Conservation (phyloP, 2,113 vertebrate genomes). For the Cynocephalus volans region DNA sequence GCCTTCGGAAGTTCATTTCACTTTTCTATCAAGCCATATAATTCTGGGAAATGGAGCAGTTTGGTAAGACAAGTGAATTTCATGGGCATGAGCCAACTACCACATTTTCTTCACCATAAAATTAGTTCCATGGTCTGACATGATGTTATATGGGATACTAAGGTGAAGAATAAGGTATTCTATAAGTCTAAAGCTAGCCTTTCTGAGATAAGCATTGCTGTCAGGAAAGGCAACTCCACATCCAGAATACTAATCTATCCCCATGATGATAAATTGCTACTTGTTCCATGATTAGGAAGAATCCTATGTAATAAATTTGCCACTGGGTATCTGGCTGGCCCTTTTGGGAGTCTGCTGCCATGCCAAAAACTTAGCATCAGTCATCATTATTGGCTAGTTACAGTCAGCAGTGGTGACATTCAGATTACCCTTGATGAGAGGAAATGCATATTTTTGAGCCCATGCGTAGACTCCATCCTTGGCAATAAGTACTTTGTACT, state of each 20-base stretch:
- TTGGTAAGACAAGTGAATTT: conserved; percentile 1
- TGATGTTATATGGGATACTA: background rate
- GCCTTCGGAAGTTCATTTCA: background rate
- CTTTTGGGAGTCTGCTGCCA: background rate
- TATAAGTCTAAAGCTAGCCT: background rate
- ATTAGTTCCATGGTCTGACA: background rate
- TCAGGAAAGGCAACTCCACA: background rate
- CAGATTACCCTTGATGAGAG: background rate
- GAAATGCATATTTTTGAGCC: background rate
- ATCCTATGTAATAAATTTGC: background rate
- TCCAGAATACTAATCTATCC: background rate
- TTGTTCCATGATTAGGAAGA: background rate
- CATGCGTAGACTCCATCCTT: background rate
- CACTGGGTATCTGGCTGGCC: background rate
- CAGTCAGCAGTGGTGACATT: background rate
- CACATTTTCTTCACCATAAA: conserved; percentile 34
- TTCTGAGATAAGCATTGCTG: background rate
- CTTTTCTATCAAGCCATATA: background rate
- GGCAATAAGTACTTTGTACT: background rate
- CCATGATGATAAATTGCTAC: background rate
- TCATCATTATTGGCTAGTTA: background rate
- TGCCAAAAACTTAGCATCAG: background rate
- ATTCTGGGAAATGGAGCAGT: background rate
- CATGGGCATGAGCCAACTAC: background rate
- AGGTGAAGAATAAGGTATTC: background rate